Evolutionary conservation across 2,888 invertebrate species (phyloP).

Genomic region (Heliconius sara): DNA sequence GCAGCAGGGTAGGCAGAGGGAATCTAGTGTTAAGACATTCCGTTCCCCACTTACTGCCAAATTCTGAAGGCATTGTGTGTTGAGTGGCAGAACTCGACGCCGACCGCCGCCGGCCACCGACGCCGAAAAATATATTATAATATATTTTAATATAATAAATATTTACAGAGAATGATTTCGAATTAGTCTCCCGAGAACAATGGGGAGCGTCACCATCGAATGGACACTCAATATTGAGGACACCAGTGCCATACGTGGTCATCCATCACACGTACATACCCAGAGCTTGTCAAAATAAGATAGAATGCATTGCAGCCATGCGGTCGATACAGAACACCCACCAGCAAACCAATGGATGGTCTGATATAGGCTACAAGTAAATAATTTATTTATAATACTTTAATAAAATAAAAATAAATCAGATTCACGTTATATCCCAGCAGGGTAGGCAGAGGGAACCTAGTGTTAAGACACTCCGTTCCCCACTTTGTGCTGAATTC

Average conservation of each 20-base stretch:
- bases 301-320: constrained; percentile 84
- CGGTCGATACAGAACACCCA: constrained; percentile 86
- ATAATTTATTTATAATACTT: constrained; percentile 37
- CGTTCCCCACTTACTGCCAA: too few species aligned
- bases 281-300: constrained; percentile 79
- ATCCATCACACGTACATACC: constrained; percentile 88
- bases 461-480: too few species aligned
- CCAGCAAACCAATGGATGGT: constrained; percentile 84
- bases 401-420: neutral
- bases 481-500: too few species aligned
- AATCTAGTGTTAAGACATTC: too few species aligned
- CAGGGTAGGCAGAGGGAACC: too few species aligned
- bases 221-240: constrained; percentile 69
- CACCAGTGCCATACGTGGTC: constrained; percentile 86
- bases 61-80: too few species aligned
- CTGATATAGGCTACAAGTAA: constrained; percentile 86
- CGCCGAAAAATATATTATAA: neutral
- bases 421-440: too few species aligned
- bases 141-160: neutral
- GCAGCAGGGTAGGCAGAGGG: too few species aligned
- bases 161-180: constrained; percentile 39
- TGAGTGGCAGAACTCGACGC: too few species aligned
- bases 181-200: constrained; percentile 65
- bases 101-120: too few species aligned
- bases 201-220: constrained; percentile 85